Conservation (phyloP, 1,140 invertebrate genomes). For the Trichomalopsis sarcophagae region DNA sequence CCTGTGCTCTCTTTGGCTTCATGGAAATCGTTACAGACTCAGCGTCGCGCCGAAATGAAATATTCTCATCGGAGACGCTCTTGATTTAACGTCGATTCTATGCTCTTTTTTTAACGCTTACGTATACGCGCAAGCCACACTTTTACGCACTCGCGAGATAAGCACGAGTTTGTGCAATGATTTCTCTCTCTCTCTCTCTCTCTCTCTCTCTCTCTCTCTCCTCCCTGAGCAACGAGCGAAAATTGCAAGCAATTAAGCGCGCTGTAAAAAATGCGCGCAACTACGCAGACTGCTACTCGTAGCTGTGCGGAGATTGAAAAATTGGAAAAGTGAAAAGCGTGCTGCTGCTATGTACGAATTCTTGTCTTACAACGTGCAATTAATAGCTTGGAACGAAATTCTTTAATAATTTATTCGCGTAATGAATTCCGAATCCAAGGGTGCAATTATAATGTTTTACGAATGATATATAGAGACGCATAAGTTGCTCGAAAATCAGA, state of each 20-base stretch:
- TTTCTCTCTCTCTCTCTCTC: neutral
- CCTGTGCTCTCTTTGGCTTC: too few relatives aligned
- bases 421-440: neutral
- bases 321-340: neutral
- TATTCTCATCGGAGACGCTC: neutral
- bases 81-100: neutral
- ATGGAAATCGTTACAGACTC: too few relatives aligned
- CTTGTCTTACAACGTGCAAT: neutral
- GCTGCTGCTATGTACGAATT: neutral
- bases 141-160: neutral
- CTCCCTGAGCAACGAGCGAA: neutral
- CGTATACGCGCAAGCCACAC: neutral
- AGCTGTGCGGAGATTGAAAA: too few relatives aligned
- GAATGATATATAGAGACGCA: neutral
- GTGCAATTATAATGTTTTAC: neutral
- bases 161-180: conserved; percentile 21
- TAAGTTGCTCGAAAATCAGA: neutral
- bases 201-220: neutral
- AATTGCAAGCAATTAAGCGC: neutral
- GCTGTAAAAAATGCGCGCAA: neutral
- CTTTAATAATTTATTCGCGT: neutral
- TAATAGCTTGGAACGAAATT: neutral
- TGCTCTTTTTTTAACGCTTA: neutral
- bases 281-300: too few relatives aligned
- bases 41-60: neutral